Evolutionary conservation across 2,797 vertebrate species (phyloP), one percentile per base, ranked within the genome.

Genomic region (Ceryle rudis): DNA sequence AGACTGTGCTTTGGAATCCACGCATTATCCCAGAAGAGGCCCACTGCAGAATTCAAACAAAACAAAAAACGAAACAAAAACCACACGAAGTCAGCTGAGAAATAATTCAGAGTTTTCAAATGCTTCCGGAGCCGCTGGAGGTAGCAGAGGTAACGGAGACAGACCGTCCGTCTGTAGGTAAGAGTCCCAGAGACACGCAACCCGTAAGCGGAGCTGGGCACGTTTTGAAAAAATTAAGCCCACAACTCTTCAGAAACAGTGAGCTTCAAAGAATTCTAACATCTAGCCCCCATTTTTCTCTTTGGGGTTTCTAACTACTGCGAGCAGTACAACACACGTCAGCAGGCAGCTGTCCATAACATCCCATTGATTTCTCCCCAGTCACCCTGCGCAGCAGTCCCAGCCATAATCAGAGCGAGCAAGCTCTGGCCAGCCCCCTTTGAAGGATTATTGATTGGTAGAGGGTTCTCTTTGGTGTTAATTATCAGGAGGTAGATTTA

Each of bases 241-340:
- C 33, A 7, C 35, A 26, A 37, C 33, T 37, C 55, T 21, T 15
- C 14, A 58, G 33, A 58, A 58, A 25, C 22, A 60, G 33, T 17
- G 33, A 60, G 23, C 33, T 33, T 37, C 23, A 35, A 35, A 23
- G 57, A 35, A 60, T 10, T 17, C 10, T 55, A 55, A 57, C 12
- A 58, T 10, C 7, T 13, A 77, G 17, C 11, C 44, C 80, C 14
- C 2, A 1, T 15, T 61, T 49, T 35, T 28, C 46, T 23, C 52
- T 52, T 15, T 42, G 8, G 29, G 26, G 13, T 75, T 89, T 55
- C 78, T 25, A n/a, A 55, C 54, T n/a, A 10, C 8, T 60, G 57
- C 33, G 26, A 65, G 16, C 17, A n/a, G 3, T 3, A 55, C 41
- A 33, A n/a, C 2, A 39, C 33, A 9, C 0, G 0, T 9, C 39